A percentile compares a stretch with the other conserved stretches of the same genome.
Evolutionary conservation across 2,797 vertebrate genomes (phyloP).

Genomic region (Acestrorhynchus altus): DNA sequence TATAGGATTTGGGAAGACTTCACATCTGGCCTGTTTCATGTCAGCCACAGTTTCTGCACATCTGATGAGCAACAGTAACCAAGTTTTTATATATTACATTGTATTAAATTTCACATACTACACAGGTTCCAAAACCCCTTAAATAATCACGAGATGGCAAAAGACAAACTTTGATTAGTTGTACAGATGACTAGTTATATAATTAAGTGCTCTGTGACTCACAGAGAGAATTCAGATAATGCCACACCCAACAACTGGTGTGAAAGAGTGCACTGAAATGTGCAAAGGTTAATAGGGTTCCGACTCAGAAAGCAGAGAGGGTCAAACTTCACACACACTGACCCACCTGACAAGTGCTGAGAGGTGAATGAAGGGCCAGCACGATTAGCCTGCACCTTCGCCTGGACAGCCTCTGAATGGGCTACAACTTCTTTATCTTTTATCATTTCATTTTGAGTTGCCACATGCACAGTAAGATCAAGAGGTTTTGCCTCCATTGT

Average conservation of each 20-base stretch:
- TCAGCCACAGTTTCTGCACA: not conserved
- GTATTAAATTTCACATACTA: not conserved
- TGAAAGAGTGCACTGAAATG: not conserved
- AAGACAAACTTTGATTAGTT: not conserved
- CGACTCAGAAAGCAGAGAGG: not conserved
- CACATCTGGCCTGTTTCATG: slow-evolving; percentile 10
- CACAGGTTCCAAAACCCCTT: not conserved
- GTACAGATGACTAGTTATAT: not conserved
- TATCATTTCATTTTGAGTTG: slow-evolving; percentile 58
- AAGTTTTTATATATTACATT: not conserved
- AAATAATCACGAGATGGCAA: not conserved
- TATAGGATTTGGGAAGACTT: not conserved
- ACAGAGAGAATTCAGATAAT: not conserved
- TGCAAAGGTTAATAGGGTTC: not conserved
- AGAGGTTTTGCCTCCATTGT: slow-evolving; percentile 34
- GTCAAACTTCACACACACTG: slow-evolving; percentile 38
- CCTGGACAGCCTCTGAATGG: slow-evolving; percentile 62
- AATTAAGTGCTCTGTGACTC: not conserved
- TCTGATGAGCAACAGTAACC: not conserved
- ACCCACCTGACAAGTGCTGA: slow-evolving; percentile 79
- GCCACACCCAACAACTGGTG: not conserved
- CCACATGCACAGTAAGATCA: not conserved
- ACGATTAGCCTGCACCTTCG: slow-evolving; percentile 62
- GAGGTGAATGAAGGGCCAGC: slow-evolving; percentile 65
- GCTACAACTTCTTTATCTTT: slow-evolving; percentile 59